These are phyloP conservation scores for Anthoscopus minutus DNA, from an alignment of 2,113 vertebrate genomes.

Conservation along the genomic window DNA sequence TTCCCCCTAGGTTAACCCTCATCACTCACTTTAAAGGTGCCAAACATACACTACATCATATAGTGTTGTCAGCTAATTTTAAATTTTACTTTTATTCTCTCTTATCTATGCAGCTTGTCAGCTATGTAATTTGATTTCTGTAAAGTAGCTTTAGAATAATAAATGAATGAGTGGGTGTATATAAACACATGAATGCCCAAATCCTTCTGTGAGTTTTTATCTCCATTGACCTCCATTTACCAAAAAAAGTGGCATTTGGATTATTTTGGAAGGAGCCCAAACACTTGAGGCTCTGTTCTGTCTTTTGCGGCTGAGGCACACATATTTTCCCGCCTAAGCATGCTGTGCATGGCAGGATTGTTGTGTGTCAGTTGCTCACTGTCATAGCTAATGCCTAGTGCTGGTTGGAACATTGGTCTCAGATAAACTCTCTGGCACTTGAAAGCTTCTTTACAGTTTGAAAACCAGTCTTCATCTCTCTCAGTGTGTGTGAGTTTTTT, in stretches of 20 bases:
- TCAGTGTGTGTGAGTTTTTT: not conserved
- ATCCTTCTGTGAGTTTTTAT: constrained; percentile 67
- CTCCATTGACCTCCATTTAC: constrained; percentile 62
- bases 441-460: not conserved
- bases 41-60: constrained; percentile 3
- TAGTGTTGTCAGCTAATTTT: constrained; percentile 57
- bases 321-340: constrained; percentile 62
- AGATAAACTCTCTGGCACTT: constrained; percentile 33
- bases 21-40: constrained; percentile 30
- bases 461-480: not conserved
- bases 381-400: constrained; percentile 46
- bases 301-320: constrained; percentile 44
- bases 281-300: constrained; percentile 64
- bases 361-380: constrained; percentile 42
- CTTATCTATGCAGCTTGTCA: constrained; percentile 67
- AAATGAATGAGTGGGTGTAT: constrained; percentile 59
- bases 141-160: constrained; percentile 69
- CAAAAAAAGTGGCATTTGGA: constrained; percentile 61
- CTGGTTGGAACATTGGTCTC: constrained; percentile 6
- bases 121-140: constrained; percentile 67
- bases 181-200: constrained; percentile 65
- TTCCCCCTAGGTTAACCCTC: constrained; percentile 8
- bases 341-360: constrained; percentile 44
- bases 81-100: constrained; percentile 53
- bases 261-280: constrained; percentile 67